Base-by-base conservation (phyloP, 2,888 invertebrate genomes). In the Lacanobia oleracea region DNA sequence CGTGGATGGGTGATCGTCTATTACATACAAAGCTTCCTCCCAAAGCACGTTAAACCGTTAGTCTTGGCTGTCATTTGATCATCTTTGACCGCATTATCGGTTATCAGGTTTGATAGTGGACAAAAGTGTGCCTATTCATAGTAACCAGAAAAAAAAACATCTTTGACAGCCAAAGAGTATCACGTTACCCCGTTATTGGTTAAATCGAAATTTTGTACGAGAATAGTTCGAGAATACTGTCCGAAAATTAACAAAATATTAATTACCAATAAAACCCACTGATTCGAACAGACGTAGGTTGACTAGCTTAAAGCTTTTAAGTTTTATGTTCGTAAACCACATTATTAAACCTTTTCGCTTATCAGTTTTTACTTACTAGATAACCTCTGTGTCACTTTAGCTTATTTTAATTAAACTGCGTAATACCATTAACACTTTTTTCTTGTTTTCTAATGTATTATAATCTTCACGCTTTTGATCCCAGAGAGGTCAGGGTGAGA, bases 331-430 rank as follows among this genome's bases (percentile, higher is more conserved):
- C 33, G n/a, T 2, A 62, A 43, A 48, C 10, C 40, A 53, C 57
- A 59, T 60, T 50, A 54, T 51, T 67, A 56, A 57, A 48, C 23
- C 62, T 48, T 27, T 23, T 43, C 16, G 43, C 27, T 68, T 72
- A 76, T 76, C 72, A 12, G 5, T 18, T 59, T 43, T 66, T 53
- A 62, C 23, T 40, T 67, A 40, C 10, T 2, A n/a, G 77, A 77
- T 78, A 78, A 77, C 78, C 74, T 3, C 43, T 37, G 27, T 69
- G 57, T 37, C 51, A 21, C 48, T 66, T 53, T 8, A 18, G 59
- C 50, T 56, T 43, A 64, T 67, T 54, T n/a, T 66, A 66, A 76
- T 77, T 16, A 64, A 78, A 78, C 68, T 68, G 74, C 74, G 68
- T 74, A 73, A 65, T 69, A 61, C 8, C 18, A 57, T 74, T 66